phyloP scores from a whole-genome alignment of 2,113 vertebrate genomes.

The Apeltes quadracus region DNA sequence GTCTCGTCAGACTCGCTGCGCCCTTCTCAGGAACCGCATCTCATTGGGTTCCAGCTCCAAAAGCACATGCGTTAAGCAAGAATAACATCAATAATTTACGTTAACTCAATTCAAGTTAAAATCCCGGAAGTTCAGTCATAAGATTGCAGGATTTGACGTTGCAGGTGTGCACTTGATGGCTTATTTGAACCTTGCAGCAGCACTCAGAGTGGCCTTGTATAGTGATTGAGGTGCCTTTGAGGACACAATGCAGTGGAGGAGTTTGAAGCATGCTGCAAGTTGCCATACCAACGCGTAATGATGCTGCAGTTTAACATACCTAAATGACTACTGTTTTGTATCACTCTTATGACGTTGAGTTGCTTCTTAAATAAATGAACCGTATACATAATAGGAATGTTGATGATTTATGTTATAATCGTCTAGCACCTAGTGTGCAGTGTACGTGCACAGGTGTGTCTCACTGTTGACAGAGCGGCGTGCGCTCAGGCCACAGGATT shows the following conservation, averaged over 20 bases:
- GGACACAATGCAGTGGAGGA: background rate
- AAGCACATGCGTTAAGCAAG: slow-evolving; percentile 29
- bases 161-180: background rate
- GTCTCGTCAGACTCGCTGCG: slow-evolving; percentile 42
- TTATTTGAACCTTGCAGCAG: slow-evolving; percentile 15
- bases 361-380: background rate
- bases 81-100: background rate
- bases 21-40: slow-evolving; percentile 41
- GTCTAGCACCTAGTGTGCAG: background rate
- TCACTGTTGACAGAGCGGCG: slow-evolving; percentile 43
- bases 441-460: slow-evolving; percentile 43
- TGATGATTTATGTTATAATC: background rate
- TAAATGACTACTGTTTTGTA: background rate
- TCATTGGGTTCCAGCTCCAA: slow-evolving; percentile 12
- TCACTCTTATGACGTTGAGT: background rate
- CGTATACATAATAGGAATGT: background rate
- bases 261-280: slow-evolving; percentile 20
- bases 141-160: background rate
- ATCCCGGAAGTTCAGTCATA: slow-evolving; percentile 25
- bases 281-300: slow-evolving; percentile 5
- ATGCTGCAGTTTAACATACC: background rate
- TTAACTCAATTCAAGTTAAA: background rate
- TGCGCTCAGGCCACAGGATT: slow-evolving; percentile 66
- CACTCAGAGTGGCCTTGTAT: background rate
- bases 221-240: slow-evolving; percentile 1